Conservation (phyloP, 92 coral and sea anemone species). For the Epizoanthus fatuus region DNA sequence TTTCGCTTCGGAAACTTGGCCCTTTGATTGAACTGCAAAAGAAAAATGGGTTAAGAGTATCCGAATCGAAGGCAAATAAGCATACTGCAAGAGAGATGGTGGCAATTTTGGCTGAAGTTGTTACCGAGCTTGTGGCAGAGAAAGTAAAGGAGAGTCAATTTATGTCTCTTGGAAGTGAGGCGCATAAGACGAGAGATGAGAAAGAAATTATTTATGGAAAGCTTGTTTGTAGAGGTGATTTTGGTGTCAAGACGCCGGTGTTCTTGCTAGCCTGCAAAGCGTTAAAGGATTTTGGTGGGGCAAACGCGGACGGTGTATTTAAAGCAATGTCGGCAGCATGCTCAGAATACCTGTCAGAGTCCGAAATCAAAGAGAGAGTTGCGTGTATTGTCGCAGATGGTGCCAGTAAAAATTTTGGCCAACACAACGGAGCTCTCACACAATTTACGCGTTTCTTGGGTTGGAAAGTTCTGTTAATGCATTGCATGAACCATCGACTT, state of each 20-base stretch:
- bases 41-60: conserved; percentile 37
- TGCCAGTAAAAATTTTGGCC: conserved; percentile 43
- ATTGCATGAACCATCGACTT: conserved; percentile 35
- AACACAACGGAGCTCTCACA: conserved; percentile 50
- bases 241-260: conserved; percentile 43
- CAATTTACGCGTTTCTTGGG: conserved; percentile 42
- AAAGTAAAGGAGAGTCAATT: conserved; percentile 51
- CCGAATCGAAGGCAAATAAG: conserved; percentile 45
- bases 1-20: conserved; percentile 36
- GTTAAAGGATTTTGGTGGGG: conserved; percentile 43
- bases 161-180: conserved; percentile 46
- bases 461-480: conserved; percentile 45
- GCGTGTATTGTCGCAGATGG: conserved; percentile 42
- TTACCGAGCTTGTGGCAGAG: conserved; percentile 43
- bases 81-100: conserved; percentile 45
- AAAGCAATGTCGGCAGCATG: conserved; percentile 41
- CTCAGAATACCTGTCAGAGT: conserved; percentile 46
- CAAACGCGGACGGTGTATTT: conserved; percentile 38
- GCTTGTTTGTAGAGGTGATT: conserved; percentile 45
- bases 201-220: conserved; percentile 31
- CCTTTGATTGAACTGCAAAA: conserved; percentile 48
- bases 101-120: conserved; percentile 48
- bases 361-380: conserved; percentile 38
- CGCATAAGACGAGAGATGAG: conserved; percentile 42
- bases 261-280: conserved; percentile 46